These are phyloP conservation scores for Pyrgilauda ruficollis DNA, from an alignment of 2,113 vertebrate genomes.

Conservation along the genomic window DNA sequence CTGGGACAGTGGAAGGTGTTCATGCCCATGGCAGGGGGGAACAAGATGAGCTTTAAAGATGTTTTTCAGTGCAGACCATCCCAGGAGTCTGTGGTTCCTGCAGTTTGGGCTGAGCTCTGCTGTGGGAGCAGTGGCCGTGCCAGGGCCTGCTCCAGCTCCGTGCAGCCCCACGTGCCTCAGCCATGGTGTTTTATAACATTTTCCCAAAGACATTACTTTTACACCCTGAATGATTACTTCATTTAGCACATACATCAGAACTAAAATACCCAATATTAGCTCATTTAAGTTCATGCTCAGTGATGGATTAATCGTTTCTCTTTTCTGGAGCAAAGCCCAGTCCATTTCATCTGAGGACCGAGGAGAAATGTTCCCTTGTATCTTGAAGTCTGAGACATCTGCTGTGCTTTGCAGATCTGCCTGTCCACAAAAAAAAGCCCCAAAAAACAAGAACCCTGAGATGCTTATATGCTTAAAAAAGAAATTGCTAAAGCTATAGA, in stretches of 20 bases:
- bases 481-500: background rate
- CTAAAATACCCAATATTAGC: constrained; percentile 62
- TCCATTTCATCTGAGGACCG: background rate
- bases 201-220: constrained; percentile 30
- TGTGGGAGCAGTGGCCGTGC: accelerated
- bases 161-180: background rate
- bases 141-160: background rate
- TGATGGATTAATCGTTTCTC: constrained; percentile 50
- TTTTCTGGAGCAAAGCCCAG: constrained; percentile 57
- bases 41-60: background rate
- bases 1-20: background rate
- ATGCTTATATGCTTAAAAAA: background rate
- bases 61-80: background rate
- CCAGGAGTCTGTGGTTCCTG: background rate
- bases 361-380: background rate
- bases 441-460: background rate
- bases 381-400: constrained; percentile 35
- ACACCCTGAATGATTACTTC: constrained; percentile 32
- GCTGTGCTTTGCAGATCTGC: constrained; percentile 7
- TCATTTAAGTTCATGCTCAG: constrained; percentile 57
- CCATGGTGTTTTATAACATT: background rate
- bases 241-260: constrained; percentile 51
- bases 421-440: background rate
- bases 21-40: background rate
- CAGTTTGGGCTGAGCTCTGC: background rate